A percentile compares a stretch with the other conserved stretches of the same genome.
Conservation (phyloP, 2,888 invertebrate genomes). For the Melipona beecheii region DNA sequence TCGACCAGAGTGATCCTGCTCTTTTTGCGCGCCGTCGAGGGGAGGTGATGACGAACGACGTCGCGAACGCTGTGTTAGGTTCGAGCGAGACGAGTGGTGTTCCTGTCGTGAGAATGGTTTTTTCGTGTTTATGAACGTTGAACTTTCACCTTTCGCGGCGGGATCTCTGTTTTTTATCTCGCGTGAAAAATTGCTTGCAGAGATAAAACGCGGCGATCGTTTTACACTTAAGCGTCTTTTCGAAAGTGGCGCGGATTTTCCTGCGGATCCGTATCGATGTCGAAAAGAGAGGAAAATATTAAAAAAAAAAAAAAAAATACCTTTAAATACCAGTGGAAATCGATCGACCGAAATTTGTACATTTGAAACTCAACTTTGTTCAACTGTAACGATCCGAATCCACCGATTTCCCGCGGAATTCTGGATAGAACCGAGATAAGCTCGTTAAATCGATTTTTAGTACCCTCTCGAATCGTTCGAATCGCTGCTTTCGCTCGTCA, state of each 20-base stretch:
- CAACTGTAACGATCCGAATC: slow-evolving; percentile 4
- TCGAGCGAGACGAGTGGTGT: neutral
- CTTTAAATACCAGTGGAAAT: too few species aligned
- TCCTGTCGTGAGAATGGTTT: neutral
- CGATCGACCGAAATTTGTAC: neutral
- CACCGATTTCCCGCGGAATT: neutral
- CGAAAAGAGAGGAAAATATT: too few species aligned
- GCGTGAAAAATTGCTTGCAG: neutral
- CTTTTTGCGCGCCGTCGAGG: neutral
- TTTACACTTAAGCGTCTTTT: too few species aligned
- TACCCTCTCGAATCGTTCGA: slow-evolving; percentile 5
- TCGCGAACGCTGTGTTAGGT: neutral
- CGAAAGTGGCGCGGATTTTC: too few species aligned
- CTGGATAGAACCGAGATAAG: slow-evolving; percentile 33
- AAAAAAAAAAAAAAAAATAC: too few species aligned
- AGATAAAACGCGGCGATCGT: too few species aligned
- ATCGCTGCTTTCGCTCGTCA: neutral
- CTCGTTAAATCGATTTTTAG: slow-evolving; percentile 37
- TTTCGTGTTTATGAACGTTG: neutral
- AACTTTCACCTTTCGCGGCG: neutral
- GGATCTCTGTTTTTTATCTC: neutral
- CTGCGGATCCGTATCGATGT: too few species aligned
- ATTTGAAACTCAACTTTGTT: neutral
- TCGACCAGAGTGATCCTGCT: neutral
- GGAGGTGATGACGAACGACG: neutral